A percentile compares a stretch with the other conserved stretches of the same genome.
These are phyloP conservation scores for Tachina fera DNA, from an alignment of 2,888 invertebrate species.

Conservation along the genomic window DNA sequence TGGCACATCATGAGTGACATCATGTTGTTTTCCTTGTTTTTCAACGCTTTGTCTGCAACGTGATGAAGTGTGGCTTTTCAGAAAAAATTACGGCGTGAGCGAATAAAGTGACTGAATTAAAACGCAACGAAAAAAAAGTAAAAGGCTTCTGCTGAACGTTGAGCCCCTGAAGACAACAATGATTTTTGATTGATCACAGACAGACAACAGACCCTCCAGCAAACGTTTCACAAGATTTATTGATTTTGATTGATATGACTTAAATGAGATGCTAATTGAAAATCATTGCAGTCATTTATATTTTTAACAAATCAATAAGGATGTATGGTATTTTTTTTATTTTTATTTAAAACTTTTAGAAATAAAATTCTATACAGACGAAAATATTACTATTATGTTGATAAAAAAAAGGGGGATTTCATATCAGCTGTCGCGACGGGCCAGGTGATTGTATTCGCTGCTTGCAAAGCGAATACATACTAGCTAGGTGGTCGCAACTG, in stretches of 20 bases:
- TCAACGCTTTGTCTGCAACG: conserved; percentile 44
- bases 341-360: background rate
- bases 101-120: conserved; percentile 34
- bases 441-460: too few relatives aligned
- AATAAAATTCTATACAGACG: background rate
- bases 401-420: too few relatives aligned
- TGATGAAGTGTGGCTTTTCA: conserved; percentile 51
- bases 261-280: conserved; percentile 65
- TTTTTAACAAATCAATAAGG: conserved; percentile 43
- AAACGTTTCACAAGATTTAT: conserved; percentile 58
- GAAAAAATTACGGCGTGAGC: conserved; percentile 34
- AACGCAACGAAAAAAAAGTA: background rate
- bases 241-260: conserved; percentile 71
- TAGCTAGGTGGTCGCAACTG: too few relatives aligned
- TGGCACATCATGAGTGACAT: conserved; percentile 54
- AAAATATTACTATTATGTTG: too few relatives aligned
- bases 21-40: conserved; percentile 56
- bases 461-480: too few relatives aligned
- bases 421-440: too few relatives aligned
- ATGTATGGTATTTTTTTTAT: background rate
- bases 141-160: conserved; percentile 5
- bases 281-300: conserved; percentile 51
- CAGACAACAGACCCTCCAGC: conserved; percentile 31
- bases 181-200: conserved; percentile 65
- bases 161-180: conserved; percentile 58